phyloP scores from a whole-genome alignment of 2,888 invertebrate species.

The Eupithecia subumbrata region DNA sequence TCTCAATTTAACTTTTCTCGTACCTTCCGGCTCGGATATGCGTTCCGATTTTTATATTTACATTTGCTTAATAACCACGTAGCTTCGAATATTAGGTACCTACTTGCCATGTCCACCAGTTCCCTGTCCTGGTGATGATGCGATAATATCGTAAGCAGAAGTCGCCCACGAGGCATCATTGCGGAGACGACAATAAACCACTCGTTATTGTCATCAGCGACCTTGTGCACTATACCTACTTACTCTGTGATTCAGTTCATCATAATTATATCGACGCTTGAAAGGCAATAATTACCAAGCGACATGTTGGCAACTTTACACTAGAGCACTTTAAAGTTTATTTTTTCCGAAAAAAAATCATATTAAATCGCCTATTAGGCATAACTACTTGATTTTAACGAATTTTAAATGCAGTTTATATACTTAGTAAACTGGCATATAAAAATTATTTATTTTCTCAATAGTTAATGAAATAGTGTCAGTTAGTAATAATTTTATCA shows the following conservation, averaged over 20 bases:
- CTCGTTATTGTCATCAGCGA: constrained; percentile 5
- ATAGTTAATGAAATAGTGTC: no score
- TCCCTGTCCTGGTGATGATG: constrained; percentile 41
- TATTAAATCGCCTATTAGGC: no score
- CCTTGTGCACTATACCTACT: constrained; percentile 9
- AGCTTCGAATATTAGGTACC: not conserved
- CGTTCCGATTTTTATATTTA: not conserved
- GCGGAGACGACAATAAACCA: constrained; percentile 26
- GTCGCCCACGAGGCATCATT: constrained; percentile 50
- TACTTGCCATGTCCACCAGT: constrained; percentile 48
- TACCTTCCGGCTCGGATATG: not conserved
- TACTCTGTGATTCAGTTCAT: constrained; percentile 10
- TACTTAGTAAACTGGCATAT: no score
- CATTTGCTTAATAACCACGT: no score
- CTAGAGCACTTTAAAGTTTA: no score
- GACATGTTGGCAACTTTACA: no score
- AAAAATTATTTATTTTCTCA: no score
- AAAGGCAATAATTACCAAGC: no score
- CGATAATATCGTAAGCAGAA: constrained; percentile 67
- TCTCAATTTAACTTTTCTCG: not conserved
- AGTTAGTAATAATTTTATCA: no score
- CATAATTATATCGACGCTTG: not conserved
- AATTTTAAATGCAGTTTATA: no score
- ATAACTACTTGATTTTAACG: no score
- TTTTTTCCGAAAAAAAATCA: no score